phyloP scores from a whole-genome alignment of 2,113 vertebrate species.

The Nansenia antarctica region DNA sequence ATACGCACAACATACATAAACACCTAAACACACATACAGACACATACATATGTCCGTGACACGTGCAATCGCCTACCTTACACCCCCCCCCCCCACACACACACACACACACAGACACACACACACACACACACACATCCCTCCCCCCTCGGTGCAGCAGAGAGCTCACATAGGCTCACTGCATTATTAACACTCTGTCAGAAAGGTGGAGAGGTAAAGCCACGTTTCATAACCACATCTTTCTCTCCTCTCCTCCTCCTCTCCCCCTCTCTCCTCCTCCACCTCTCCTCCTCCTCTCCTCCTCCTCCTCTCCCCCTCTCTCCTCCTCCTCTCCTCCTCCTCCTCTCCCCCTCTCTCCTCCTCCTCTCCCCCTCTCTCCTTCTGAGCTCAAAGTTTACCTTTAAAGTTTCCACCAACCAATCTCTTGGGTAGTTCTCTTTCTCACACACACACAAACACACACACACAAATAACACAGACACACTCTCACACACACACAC shows the following conservation, averaged over 20 bases:
- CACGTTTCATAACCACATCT: conserved; percentile 35
- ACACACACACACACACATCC: no score
- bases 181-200: conserved; percentile 70
- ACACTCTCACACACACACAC: not conserved
- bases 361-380: not conserved
- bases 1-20: no score
- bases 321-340: not conserved
- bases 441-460: not conserved
- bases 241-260: not conserved
- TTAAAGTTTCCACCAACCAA: conserved; percentile 52
- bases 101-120: no score
- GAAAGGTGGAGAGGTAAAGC: conserved; percentile 56
- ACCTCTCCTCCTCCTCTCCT: not conserved
- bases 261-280: not conserved
- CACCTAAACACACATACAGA: no score
- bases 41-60: no score
- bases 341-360: not conserved
- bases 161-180: conserved; percentile 35
- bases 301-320: not conserved
- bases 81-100: conserved; percentile 38
- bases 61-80: no score
- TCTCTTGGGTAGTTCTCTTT: conserved; percentile 25
- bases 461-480: no score
- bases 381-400: conserved; percentile 30
- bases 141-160: conserved; percentile 39